Percentiles rank a stretch among this genome's conserved stretches.
Evolutionary conservation across 2,113 vertebrate genomes (phyloP).

Genomic region (Dendrocopos noguchii): DNA sequence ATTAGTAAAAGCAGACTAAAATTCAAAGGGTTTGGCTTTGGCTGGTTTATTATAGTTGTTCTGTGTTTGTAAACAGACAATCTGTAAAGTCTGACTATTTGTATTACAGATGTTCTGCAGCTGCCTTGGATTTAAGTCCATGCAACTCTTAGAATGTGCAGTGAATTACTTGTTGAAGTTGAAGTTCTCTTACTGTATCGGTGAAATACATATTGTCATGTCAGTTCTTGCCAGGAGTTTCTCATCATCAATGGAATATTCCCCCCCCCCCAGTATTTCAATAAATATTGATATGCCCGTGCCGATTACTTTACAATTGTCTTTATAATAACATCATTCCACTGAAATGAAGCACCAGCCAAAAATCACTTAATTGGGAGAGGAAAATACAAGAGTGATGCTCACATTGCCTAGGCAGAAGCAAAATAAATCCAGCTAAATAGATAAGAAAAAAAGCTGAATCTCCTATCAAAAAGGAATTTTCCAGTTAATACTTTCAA

Average conservation of each 20-base stretch:
- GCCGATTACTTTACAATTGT: constrained; percentile 67
- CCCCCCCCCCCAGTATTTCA: constrained; percentile 84
- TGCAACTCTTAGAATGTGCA: constrained; percentile 72
- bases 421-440: not conserved
- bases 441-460: not conserved
- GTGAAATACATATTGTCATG: constrained; percentile 80
- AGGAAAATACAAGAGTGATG: not conserved
- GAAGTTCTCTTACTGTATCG: constrained; percentile 78
- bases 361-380: not conserved
- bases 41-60: constrained; percentile 63
- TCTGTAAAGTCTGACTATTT: constrained; percentile 70
- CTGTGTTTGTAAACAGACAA: constrained; percentile 72
- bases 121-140: constrained; percentile 77
- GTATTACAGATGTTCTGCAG: constrained; percentile 73
- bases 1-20: constrained; percentile 61
- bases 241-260: constrained; percentile 78
- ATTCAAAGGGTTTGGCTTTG: constrained; percentile 64
- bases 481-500: not conserved
- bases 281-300: constrained; percentile 89
- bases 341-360: not conserved
- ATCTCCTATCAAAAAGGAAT: not conserved
- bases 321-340: constrained; percentile 53
- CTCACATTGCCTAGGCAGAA: not conserved
- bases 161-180: constrained; percentile 74
- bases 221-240: constrained; percentile 80